phyloP scores from a whole-genome alignment of 2,888 invertebrate species.

The Xestia xanthographa region DNA sequence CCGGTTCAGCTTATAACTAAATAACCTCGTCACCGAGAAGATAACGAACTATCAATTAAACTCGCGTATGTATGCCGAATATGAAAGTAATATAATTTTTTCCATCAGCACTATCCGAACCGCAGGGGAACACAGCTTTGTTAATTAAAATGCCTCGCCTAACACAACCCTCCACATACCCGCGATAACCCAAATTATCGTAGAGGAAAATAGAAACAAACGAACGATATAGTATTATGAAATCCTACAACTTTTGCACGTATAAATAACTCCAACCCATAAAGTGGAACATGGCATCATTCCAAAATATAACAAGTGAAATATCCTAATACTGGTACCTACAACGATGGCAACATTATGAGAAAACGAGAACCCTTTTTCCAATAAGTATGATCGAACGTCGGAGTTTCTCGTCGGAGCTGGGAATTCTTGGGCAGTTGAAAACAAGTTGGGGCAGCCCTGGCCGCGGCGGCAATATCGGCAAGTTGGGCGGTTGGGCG shows the following conservation, averaged over 20 bases:
- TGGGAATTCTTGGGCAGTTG: slow-evolving; percentile 86
- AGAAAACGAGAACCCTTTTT: slow-evolving; percentile 79
- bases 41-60: slow-evolving; percentile 80
- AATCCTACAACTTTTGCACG: slow-evolving; percentile 60
- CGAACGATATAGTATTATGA: slow-evolving; percentile 55
- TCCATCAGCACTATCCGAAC: slow-evolving; percentile 51
- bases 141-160: slow-evolving; percentile 66
- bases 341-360: slow-evolving; percentile 73
- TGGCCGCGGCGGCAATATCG: slow-evolving; percentile 86
- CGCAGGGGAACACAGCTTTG: slow-evolving; percentile 56
- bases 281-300: slow-evolving; percentile 76
- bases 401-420: slow-evolving; percentile 81
- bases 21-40: slow-evolving; percentile 73
- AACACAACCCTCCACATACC: slow-evolving; percentile 42
- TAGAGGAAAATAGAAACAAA: slow-evolving; percentile 54
- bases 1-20: slow-evolving; percentile 75
- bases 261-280: slow-evolving; percentile 75
- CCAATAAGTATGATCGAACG: slow-evolving; percentile 86
- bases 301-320: slow-evolving; percentile 76
- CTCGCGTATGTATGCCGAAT: slow-evolving; percentile 69
- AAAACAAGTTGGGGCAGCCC: slow-evolving; percentile 86
- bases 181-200: slow-evolving; percentile 50
- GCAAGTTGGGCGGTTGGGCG: slow-evolving; percentile 83
- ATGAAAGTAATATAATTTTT: slow-evolving; percentile 70
- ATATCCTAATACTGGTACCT: slow-evolving; percentile 76